Evolutionary conservation across 2,797 vertebrate species (phyloP).

Genomic region (Tinamus major): DNA sequence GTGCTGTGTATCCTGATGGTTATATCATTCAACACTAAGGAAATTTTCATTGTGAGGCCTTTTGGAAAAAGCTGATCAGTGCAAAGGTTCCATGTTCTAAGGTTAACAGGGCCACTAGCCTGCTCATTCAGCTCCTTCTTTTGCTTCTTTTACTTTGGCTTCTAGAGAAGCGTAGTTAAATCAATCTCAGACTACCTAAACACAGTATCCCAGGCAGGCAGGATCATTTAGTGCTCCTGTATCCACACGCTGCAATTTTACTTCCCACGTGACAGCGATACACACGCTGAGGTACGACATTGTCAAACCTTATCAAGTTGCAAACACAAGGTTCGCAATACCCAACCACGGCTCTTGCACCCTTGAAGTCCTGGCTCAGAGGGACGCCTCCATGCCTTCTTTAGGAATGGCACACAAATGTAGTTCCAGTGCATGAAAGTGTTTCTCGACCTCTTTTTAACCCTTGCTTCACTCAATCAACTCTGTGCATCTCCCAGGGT

Average conservation of each 20-base stretch:
- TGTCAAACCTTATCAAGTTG: slow-evolving; percentile 31
- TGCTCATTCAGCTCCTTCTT: slow-evolving; percentile 35
- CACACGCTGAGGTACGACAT: neutral
- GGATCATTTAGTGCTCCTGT: neutral
- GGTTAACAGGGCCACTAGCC: slow-evolving; percentile 3
- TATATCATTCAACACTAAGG: neutral
- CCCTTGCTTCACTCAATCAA: neutral
- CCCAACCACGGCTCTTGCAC: neutral
- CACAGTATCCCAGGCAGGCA: neutral
- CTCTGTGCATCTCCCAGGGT: neutral
- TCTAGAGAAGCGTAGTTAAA: slow-evolving; percentile 13
- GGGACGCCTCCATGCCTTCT: neutral
- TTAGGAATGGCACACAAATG: neutral
- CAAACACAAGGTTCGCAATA: neutral
- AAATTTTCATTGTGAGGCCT: neutral
- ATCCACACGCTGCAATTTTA: neutral
- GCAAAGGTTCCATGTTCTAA: slow-evolving; percentile 30
- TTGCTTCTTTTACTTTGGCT: slow-evolving; percentile 15
- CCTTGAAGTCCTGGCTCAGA: neutral
- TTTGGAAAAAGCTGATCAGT: slow-evolving; percentile 41
- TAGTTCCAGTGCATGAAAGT: neutral
- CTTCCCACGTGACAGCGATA: neutral
- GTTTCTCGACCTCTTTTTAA: neutral
- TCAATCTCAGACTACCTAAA: slow-evolving; percentile 6
- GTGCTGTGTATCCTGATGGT: neutral